Conservation (phyloP, 1,140 invertebrate genomes). For the Brachionus asplanchnoidis region DNA sequence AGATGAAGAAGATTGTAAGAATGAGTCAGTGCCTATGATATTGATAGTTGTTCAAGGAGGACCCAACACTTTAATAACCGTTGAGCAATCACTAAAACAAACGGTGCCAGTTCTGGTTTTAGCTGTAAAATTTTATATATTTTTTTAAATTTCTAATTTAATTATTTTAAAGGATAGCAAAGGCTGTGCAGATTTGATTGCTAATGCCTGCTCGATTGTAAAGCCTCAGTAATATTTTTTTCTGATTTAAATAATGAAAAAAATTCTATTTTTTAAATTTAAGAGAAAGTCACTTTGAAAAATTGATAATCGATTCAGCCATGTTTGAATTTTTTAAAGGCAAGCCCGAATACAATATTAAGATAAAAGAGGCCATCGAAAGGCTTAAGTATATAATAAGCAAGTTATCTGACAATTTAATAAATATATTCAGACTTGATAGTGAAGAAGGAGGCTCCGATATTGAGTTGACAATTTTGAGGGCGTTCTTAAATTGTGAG, state of each 20-base stretch:
- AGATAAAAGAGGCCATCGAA: slow-evolving; percentile 17
- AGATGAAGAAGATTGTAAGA: slow-evolving; percentile 56
- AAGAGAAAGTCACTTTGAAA: slow-evolving; percentile 35
- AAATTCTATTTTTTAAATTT: background rate
- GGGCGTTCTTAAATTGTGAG: slow-evolving; percentile 38
- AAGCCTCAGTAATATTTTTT: background rate
- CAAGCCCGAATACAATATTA: background rate
- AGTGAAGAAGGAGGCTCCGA: slow-evolving; percentile 38
- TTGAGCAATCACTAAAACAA: slow-evolving; percentile 48
- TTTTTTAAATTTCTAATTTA: background rate
- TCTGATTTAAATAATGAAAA: background rate
- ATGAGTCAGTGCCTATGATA: slow-evolving; percentile 50
- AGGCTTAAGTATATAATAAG: slow-evolving; percentile 35
- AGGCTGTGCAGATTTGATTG: slow-evolving; percentile 55
- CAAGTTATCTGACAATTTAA: slow-evolving; percentile 41
- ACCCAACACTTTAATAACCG: slow-evolving; percentile 52
- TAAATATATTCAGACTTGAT: slow-evolving; percentile 39
- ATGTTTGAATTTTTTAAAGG: slow-evolving; percentile 24
- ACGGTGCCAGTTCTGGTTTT: slow-evolving; percentile 55
- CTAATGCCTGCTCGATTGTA: slow-evolving; percentile 46
- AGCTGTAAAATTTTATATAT: background rate
- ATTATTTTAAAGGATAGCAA: slow-evolving; percentile 50
- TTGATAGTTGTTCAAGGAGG: slow-evolving; percentile 57
- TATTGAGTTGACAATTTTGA: slow-evolving; percentile 35
- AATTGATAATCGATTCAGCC: slow-evolving; percentile 1